phyloP scores from a whole-genome alignment of 2,797 vertebrate species.

The Neosilurus mollespiculum region DNA sequence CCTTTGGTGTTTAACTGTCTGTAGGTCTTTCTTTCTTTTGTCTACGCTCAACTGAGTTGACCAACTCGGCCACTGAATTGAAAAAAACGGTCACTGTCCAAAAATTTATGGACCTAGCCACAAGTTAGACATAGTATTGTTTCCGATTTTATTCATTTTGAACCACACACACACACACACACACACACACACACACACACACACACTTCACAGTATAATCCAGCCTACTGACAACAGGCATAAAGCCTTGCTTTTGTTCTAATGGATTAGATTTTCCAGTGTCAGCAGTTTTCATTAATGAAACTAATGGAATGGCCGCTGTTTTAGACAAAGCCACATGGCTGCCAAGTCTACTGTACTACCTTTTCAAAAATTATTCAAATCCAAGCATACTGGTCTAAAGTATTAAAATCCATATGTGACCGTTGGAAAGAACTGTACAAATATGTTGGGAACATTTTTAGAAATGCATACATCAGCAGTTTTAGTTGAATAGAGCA shows the following conservation, averaged over 20 bases:
- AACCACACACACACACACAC: background rate
- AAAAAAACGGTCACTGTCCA: too few relatives aligned
- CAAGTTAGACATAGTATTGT: background rate
- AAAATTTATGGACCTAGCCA: too few relatives aligned
- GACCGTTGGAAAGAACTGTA: background rate
- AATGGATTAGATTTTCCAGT: background rate
- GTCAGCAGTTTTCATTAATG: slow-evolving; percentile 7
- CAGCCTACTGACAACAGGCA: background rate
- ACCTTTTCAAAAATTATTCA: slow-evolving; percentile 1
- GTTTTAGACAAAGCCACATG: slow-evolving; percentile 4
- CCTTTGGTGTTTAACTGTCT: too few relatives aligned
- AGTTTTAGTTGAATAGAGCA: slow-evolving; percentile 5
- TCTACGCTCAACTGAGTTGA: too few relatives aligned
- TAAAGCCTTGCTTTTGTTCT: background rate
- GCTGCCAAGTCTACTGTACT: background rate
- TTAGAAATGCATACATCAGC: background rate
- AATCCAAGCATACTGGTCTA: background rate
- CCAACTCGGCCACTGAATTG: too few relatives aligned
- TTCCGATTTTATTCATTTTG: background rate
- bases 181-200: background rate
- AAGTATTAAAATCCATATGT: background rate
- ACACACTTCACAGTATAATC: background rate
- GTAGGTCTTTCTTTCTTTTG: too few relatives aligned
- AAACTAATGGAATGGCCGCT: background rate
- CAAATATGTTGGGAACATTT: background rate